phyloP scores from a whole-genome alignment of 2,113 vertebrate genomes.

The Lasiurus cinereus region DNA sequence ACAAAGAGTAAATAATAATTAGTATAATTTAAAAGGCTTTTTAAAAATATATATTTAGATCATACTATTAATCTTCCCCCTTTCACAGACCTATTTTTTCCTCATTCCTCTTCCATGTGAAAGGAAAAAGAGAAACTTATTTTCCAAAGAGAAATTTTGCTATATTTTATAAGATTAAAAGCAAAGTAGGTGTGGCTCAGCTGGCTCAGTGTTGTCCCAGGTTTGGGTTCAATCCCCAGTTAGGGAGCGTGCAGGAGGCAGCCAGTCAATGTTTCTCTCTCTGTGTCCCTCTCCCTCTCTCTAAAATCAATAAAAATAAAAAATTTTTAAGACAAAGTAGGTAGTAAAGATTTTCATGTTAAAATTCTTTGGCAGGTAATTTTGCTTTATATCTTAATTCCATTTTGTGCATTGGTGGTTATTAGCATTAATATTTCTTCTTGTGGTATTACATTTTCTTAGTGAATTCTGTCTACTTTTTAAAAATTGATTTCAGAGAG shows the following conservation, averaged over 20 bases:
- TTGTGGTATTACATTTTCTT: neutral
- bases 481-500: too few relatives aligned
- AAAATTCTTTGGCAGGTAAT: neutral
- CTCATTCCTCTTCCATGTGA: neutral
- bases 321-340: neutral
- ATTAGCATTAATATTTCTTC: neutral
- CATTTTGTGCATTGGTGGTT: constrained; percentile 8
- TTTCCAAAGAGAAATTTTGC: constrained; percentile 22
- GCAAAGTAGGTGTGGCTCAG: neutral
- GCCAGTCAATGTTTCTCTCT: too few relatives aligned
- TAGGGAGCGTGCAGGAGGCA: too few relatives aligned
- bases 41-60: neutral
- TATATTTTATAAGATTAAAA: constrained; percentile 14
- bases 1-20: neutral
- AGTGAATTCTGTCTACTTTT: neutral
- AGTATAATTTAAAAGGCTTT: neutral
- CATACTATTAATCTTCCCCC: neutral
- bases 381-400: constrained; percentile 48
- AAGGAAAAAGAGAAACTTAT: neutral
- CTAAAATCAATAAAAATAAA: too few relatives aligned
- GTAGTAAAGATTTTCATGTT: constrained; percentile 2
- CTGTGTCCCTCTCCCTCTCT: too few relatives aligned
- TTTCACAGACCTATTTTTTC: neutral
- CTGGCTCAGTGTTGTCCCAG: too few relatives aligned
- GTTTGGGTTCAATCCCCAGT: too few relatives aligned